phyloP scores from a whole-genome alignment of 2,797 vertebrate species.

The Enteromius fasciolatus region DNA sequence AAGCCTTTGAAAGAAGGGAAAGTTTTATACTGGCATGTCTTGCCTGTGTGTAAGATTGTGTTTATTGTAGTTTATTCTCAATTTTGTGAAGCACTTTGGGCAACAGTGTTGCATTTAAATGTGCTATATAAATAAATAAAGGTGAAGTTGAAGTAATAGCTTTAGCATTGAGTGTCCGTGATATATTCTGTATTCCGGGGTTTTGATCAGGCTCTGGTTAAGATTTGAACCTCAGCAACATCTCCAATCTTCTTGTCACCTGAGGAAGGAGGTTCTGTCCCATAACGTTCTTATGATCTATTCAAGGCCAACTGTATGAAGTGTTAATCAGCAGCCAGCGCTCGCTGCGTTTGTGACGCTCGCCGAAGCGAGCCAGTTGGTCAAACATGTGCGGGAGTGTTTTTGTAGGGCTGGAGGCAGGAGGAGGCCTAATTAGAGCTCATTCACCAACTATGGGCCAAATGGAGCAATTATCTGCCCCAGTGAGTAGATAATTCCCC shows the following conservation, averaged over 20 bases:
- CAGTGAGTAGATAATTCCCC: constrained; percentile 87
- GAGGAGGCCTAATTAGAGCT: constrained; percentile 82
- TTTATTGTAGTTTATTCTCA: too few species aligned
- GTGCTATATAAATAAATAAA: too few species aligned
- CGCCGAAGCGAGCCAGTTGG: constrained; percentile 77
- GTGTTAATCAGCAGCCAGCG: constrained; percentile 59
- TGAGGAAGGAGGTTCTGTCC: not conserved
- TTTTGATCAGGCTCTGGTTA: not conserved
- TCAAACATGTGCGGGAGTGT: constrained; percentile 80
- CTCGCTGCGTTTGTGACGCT: constrained; percentile 63
- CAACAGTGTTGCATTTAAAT: too few species aligned
- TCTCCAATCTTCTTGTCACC: constrained; percentile 19
- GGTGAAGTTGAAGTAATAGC: too few species aligned
- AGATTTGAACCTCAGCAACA: constrained; percentile 8
- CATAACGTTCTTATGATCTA: constrained; percentile 16
- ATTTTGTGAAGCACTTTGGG: too few species aligned
- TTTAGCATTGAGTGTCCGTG: not conserved
- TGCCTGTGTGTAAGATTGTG: too few species aligned
- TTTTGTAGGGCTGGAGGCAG: constrained; percentile 75
- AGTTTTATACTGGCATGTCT: too few species aligned
- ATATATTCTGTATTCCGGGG: not conserved
- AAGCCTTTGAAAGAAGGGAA: too few species aligned
- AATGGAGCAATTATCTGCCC: constrained; percentile 86
- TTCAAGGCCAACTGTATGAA: constrained; percentile 50
- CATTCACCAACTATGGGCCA: constrained; percentile 84